A percentile compares a stretch with the other conserved stretches of the same genome.
Evolutionary conservation across 2,113 vertebrate species (phyloP).

Genomic region (Sander vitreus): DNA sequence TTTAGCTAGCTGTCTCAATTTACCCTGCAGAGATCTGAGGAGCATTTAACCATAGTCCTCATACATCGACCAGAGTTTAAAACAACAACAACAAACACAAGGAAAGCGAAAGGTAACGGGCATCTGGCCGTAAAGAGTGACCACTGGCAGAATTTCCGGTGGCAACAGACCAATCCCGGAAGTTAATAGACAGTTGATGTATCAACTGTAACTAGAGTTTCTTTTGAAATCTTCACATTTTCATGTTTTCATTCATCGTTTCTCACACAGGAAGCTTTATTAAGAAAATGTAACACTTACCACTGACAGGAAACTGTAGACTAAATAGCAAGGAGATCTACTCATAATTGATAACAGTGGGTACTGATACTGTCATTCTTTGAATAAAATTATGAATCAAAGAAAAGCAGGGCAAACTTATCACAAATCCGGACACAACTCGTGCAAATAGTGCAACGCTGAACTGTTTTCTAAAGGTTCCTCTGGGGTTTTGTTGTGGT

Average conservation of each 20-base stretch:
- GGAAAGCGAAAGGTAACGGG: too few species aligned
- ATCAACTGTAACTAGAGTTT: neutral
- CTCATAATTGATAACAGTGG: neutral
- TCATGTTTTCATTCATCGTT: neutral
- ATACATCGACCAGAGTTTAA: too few species aligned
- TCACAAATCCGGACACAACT: slow-evolving; percentile 3
- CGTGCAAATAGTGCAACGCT: slow-evolving; percentile 8
- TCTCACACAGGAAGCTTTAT: neutral
- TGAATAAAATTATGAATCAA: slow-evolving; percentile 19
- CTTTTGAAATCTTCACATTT: neutral
- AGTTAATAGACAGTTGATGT: too few species aligned
- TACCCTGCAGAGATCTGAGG: too few species aligned
- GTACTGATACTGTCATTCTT: neutral
- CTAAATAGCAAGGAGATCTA: neutral
- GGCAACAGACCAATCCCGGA: too few species aligned
- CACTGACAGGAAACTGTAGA: neutral
- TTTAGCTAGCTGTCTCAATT: too few species aligned
- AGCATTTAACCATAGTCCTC: too few species aligned
- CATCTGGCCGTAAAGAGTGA: too few species aligned
- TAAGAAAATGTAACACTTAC: neutral
- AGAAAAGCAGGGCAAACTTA: neutral
- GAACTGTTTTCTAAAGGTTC: slow-evolving; percentile 38
- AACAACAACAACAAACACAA: too few species aligned
- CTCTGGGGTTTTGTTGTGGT: slow-evolving; percentile 46
- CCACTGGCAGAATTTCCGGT: too few species aligned